Base-by-base conservation (phyloP, 1,140 invertebrate species). In the Mactra quadrangularis region DNA sequence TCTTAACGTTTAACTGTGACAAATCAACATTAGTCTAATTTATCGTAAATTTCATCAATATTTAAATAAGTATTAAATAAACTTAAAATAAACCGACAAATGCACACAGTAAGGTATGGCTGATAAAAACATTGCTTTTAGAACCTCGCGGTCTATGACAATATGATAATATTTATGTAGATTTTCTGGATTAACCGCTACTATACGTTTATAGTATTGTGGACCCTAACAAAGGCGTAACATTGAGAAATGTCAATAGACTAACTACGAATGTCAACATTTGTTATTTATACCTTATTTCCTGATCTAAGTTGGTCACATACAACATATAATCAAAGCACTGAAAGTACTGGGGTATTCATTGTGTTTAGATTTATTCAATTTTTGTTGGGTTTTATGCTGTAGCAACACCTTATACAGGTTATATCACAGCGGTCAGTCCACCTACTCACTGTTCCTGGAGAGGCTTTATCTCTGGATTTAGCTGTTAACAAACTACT, bases 131-230 rank as follows among this genome's bases (percentile, higher is more conserved):
- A 33, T 17, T 6, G 7, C 60, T 78, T 68, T 78, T 78, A 78
- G 76, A 68, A 33, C 62, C 31, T 29, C 47, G 38, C 45, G 50
- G 31, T n/a, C n/a, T n/a, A n/a, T n/a, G n/a, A n/a, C n/a, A n/a
- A n/a, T 53, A 68, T 55, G 62, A 78, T 22, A 78, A 78, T 78
- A 78, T 78, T 78, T 78, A 78, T 62, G 60, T 78, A 68, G 76
- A 64, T 78, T 78, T 78, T 41, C 22, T 15, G 64, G 76, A 78
- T 78, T 78, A 78, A 0, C 15, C 9, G 19, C 22, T 25, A 78
- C 76, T 68, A 66, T 68, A 66, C 47, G 33, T 60, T 41, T 35
- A 62, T 77, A 6, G 27, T 62, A 62, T 50, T 50, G 47, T 52
- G 0, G 45, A n/a, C 13, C 2, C 15, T 38, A 45, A 50, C 74